These are phyloP conservation scores for Irena cyanogastra DNA, from an alignment of 2,113 vertebrate species.

Conservation along the genomic window DNA sequence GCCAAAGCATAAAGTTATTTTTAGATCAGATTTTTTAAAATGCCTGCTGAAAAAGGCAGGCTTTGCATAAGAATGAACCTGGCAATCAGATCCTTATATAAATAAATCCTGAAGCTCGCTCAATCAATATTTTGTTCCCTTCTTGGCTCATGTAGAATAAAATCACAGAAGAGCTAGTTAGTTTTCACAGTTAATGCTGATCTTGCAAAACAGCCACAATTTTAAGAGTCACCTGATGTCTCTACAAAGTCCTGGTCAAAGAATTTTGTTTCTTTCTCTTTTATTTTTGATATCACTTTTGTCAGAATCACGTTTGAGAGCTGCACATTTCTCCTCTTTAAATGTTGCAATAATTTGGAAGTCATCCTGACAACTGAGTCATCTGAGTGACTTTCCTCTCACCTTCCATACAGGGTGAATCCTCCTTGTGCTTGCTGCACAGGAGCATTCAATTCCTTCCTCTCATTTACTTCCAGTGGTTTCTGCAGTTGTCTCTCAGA, in stretches of 20 bases:
- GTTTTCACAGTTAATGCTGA: neutral
- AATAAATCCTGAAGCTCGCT: conserved; percentile 21
- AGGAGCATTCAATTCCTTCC: neutral
- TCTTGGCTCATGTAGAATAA: neutral
- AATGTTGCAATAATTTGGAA: neutral
- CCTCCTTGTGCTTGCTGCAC: neutral
- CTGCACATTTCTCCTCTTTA: neutral
- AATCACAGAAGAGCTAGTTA: neutral
- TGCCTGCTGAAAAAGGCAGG: conserved; percentile 3
- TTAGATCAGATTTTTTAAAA: conserved; percentile 2
- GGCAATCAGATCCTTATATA: conserved; percentile 47
- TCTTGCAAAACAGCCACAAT: neutral
- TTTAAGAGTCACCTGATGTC: neutral
- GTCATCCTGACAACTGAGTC: neutral
- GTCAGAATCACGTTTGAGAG: neutral
- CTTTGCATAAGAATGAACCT: conserved; percentile 40
- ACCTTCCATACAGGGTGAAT: neutral
- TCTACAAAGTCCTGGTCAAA: neutral
- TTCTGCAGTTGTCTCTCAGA: neutral
- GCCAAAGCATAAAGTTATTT: neutral
- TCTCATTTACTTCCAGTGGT: neutral
- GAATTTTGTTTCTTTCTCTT: neutral
- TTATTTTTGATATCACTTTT: neutral
- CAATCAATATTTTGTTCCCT: conserved; percentile 29
- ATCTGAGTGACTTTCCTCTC: neutral